Evolutionary conservation across 2,888 invertebrate genomes (phyloP).

Genomic region (Listrodromus nycthemerus): DNA sequence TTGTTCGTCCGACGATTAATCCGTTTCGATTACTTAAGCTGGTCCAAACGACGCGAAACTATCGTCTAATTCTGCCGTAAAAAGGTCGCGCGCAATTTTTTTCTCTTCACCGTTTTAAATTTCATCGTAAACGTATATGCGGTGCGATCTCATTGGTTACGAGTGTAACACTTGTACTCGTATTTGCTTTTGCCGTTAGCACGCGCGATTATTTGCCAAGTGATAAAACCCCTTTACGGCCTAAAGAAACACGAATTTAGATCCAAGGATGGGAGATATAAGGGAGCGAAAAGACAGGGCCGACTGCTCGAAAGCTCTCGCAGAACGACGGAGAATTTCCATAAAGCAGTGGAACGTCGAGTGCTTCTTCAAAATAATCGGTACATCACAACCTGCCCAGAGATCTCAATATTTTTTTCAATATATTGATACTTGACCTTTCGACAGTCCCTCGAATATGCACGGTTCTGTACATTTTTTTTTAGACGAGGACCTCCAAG

Average conservation of each 20-base stretch:
- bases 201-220: conserved; percentile 28
- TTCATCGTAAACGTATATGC: conserved; percentile 65
- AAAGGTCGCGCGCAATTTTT: neutral
- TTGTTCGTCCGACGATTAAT: neutral
- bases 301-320: conserved; percentile 15
- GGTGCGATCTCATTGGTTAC: conserved; percentile 74
- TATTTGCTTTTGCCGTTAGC: neutral
- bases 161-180: neutral
- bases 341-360: conserved; percentile 75
- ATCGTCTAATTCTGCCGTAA: neutral
- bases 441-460: neutral
- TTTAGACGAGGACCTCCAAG: conserved; percentile 82
- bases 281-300: conserved; percentile 37
- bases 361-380: conserved; percentile 75
- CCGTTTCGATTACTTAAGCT: neutral
- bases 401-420: conserved; percentile 23
- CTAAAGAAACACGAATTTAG: neutral
- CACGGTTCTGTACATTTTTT: conserved; percentile 57
- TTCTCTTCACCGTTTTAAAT: conserved; percentile 55
- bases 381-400: conserved; percentile 59
- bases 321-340: conserved; percentile 58
- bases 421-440: neutral
- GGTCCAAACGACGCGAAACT: neutral
- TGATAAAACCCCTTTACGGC: neutral
- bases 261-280: conserved; percentile 50